Conservation (phyloP, 92 coral and sea anemone species). For the Epizoanthus illoricatus region DNA sequence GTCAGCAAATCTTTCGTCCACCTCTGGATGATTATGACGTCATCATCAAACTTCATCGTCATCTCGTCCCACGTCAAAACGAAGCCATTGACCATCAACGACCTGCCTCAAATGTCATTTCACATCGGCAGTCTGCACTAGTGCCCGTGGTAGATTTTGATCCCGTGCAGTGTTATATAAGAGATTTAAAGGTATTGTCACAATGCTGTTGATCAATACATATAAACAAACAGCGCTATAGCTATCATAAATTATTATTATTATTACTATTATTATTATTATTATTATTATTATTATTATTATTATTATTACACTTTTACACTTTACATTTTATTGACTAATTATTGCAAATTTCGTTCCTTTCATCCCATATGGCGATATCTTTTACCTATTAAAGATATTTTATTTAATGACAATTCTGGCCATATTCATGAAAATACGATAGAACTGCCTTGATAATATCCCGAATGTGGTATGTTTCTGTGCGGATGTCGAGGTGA, state of each 20-base stretch:
- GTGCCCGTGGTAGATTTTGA: slow-evolving; percentile 91
- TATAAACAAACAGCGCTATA: not conserved
- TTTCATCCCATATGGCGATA: no score
- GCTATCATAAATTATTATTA: no score
- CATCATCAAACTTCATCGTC: slow-evolving; percentile 73
- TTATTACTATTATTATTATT: no score
- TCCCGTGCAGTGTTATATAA: slow-evolving; percentile 70
- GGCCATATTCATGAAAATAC: no score
- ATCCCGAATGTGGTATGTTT: no score
- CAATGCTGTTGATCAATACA: not conserved
- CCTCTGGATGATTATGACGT: slow-evolving; percentile 91
- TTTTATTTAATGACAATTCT: no score
- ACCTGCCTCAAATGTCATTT: slow-evolving; percentile 30
- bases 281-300: no score
- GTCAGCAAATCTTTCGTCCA: slow-evolving; percentile 94
- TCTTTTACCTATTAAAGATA: no score
- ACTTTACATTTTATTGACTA: no score
- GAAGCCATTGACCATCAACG: slow-evolving; percentile 73
- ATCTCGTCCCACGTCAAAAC: slow-evolving; percentile 60
- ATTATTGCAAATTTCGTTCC: no score
- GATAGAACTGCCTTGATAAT: no score
- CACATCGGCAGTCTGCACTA: slow-evolving; percentile 40
- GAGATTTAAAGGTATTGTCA: slow-evolving; percentile 74
- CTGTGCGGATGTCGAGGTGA: not conserved
- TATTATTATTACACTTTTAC: no score